Percentiles rank a stretch among this genome's conserved stretches.
Conservation (phyloP, 2,797 vertebrate genomes). For the Platalea minor region DNA sequence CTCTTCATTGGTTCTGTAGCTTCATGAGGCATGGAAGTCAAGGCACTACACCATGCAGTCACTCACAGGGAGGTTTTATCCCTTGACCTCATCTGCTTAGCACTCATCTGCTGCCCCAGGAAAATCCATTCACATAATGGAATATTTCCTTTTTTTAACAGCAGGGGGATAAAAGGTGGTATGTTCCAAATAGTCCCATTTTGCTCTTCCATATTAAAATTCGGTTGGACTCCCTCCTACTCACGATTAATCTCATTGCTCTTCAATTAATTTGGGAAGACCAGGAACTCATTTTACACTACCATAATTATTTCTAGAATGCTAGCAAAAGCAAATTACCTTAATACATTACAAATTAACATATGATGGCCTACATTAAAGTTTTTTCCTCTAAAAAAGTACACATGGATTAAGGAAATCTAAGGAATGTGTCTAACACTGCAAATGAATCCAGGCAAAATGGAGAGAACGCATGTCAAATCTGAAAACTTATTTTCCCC, state of each 20-base stretch:
- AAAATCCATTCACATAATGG: not conserved
- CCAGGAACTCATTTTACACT: constrained; percentile 1
- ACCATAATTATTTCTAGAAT: not conserved
- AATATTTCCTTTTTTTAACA: not conserved
- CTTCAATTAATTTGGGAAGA: constrained; percentile 13
- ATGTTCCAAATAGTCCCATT: not conserved
- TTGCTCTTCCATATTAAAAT: not conserved
- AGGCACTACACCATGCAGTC: not conserved
- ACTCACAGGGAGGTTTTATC: not conserved
- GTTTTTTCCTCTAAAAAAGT: not conserved
- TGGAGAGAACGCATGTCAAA: not conserved
- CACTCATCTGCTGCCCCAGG: not conserved
- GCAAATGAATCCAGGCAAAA: not conserved
- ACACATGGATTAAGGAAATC: not conserved
- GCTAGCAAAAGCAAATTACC: constrained; percentile 15
- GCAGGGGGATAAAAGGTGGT: not conserved
- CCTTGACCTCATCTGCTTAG: not conserved
- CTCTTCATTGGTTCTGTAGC: not conserved
- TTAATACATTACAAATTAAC: constrained; percentile 19
- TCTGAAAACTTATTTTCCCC: not conserved
- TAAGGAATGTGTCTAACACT: not conserved
- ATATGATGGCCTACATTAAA: not conserved
- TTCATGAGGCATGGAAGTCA: not conserved
- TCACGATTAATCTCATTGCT: constrained; percentile 24
- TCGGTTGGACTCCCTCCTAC: not conserved